Percentiles rank a stretch among this genome's conserved stretches.
These are phyloP conservation scores for Smutsia gigantea DNA, from an alignment of 2,797 vertebrate species.

Conservation along the genomic window DNA sequence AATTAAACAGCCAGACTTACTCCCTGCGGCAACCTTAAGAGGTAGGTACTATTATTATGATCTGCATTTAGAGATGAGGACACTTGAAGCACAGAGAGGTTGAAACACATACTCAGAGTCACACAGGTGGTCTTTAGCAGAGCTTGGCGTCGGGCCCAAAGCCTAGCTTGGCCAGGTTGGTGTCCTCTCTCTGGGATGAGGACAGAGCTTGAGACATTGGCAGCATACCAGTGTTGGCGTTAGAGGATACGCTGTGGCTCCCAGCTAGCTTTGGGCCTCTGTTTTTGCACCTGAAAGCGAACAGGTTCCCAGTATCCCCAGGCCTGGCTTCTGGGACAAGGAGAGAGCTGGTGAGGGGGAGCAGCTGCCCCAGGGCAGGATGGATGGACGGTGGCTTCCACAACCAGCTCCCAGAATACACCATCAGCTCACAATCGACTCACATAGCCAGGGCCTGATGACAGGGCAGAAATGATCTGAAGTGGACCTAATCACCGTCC, in stretches of 20 bases:
- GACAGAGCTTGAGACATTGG: too few relatives aligned
- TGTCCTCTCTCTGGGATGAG: not conserved
- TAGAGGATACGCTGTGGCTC: not conserved
- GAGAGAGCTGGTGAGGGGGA: not conserved
- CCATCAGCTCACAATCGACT: not conserved
- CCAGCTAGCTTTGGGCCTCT: fast-evolving
- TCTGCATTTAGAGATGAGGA: not conserved
- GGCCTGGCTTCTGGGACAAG: not conserved
- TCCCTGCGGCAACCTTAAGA: not conserved
- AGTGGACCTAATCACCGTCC: not conserved
- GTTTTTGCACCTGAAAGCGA: not conserved
- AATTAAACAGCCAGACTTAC: not conserved
- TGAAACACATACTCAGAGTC: not conserved
- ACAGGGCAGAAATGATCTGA: too few relatives aligned
- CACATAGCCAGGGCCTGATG: not conserved
- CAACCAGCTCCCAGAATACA: fast-evolving
- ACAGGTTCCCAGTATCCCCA: too few relatives aligned
- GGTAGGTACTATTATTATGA: not conserved
- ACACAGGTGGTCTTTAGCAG: not conserved
- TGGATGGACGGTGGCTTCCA: not conserved
- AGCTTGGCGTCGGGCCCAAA: not conserved
- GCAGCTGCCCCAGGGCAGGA: not conserved
- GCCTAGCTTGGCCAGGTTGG: fast-evolving
- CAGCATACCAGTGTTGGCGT: fast-evolving
- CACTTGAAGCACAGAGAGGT: not conserved